Percentiles rank a stretch among this genome's conserved stretches.
phyloP scores from a whole-genome alignment of 2,797 vertebrate species.

The Phrynocephalus forsythii region DNA sequence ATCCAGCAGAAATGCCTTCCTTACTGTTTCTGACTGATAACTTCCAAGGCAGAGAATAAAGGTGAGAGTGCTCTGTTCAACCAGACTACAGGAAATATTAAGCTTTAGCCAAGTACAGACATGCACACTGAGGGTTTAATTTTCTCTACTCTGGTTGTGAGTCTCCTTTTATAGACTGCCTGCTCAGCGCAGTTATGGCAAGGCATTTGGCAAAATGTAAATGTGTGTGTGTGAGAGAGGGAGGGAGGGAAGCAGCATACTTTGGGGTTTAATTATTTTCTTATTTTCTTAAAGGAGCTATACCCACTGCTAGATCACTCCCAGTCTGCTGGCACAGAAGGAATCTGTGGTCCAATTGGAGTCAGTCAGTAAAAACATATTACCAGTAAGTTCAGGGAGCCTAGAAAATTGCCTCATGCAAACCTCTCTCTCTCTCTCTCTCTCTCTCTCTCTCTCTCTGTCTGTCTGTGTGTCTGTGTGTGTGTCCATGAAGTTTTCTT shows the following conservation, averaged over 20 bases:
- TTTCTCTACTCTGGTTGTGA: neutral
- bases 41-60: slow-evolving; percentile 7
- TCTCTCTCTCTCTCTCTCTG: too few relatives aligned
- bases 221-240: neutral
- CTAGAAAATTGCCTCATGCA: neutral
- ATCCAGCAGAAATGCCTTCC: too few relatives aligned
- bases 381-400: neutral
- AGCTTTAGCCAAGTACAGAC: neutral
- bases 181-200: neutral
- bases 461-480: too few relatives aligned
- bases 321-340: slow-evolving; percentile 4
- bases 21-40: neutral
- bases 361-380: slow-evolving; percentile 15
- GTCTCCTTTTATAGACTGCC: fast-evolving
- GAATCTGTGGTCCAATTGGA: slow-evolving; percentile 3
- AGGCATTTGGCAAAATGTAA: neutral
- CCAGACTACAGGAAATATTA: neutral
- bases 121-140: neutral
- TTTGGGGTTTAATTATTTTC: neutral
- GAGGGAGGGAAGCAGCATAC: neutral
- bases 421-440: neutral
- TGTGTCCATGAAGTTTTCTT: too few relatives aligned
- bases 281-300: slow-evolving; percentile 19
- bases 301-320: neutral
- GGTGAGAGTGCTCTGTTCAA: neutral